Percentiles rank a stretch among this genome's conserved stretches.
Conservation (phyloP, 2,797 vertebrate species). For the Anolis apletophallus region DNA sequence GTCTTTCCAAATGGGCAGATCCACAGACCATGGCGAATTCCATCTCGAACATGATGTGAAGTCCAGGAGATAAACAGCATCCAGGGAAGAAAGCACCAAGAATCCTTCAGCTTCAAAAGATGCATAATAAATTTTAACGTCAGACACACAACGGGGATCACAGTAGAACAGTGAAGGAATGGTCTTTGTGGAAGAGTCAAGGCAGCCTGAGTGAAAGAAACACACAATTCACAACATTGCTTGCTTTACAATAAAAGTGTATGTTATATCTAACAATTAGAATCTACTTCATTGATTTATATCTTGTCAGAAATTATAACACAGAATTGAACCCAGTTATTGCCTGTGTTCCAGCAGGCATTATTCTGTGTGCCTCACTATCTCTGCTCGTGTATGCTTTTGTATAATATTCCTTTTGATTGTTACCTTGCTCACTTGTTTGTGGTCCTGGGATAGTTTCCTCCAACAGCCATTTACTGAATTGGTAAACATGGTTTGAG, state of each 20-base stretch:
- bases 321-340: too few species aligned
- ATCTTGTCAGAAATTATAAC: too few species aligned
- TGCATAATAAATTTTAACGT: conserved; percentile 89
- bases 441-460: not conserved
- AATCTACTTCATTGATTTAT: not conserved
- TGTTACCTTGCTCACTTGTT: not conserved
- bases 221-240: conserved; percentile 24
- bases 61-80: conserved; percentile 94
- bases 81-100: conserved; percentile 96
- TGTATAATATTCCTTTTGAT: not conserved
- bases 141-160: conserved; percentile 89
- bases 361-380: not conserved
- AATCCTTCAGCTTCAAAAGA: conserved; percentile 90
- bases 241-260: conserved; percentile 6
- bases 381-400: not conserved
- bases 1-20: conserved; percentile 94
- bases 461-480: not conserved
- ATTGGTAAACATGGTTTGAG: not conserved
- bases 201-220: conserved; percentile 83
- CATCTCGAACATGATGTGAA: conserved; percentile 94
- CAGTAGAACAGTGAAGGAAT: conserved; percentile 92
- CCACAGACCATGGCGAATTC: conserved; percentile 93
- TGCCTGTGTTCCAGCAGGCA: too few species aligned
- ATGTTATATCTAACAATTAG: not conserved
- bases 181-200: conserved; percentile 89